Base-by-base conservation (phyloP, 2,113 vertebrate species). In the Suricata suricatta region DNA sequence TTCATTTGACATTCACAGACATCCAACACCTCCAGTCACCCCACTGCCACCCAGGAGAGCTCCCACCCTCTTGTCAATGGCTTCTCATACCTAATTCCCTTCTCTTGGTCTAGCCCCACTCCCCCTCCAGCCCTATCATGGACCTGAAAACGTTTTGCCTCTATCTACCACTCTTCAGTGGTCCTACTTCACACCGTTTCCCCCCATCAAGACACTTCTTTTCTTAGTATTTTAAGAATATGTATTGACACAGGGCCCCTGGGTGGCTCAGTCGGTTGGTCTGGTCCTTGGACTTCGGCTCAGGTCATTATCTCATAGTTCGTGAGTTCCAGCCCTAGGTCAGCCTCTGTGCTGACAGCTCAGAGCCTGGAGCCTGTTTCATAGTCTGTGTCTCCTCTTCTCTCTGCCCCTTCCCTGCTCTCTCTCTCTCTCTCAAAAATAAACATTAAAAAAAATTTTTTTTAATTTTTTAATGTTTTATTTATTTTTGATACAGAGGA, bases 81-180 rank as follows among this genome's bases (percentile, higher is more conserved):
- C 15, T 7, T 35, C 35, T 68, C 35, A 63, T 7, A 35, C 3
- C 44, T n/a, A 23, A 2, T 14, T 63, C 4, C 12, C 83, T 74
- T n/a, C 31, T n/a, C 27, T 5, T 2, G 0, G 1, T 16, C 50
- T 38, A 91, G 29, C 15, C 19, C 14, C 69, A n/a, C 31, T 29
- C 41, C 17, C 38, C 71, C 2, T 1, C 3, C 0, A 19, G 15
- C n/a, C 23, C 15, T 12, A 11, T 35, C 44, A 5, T 1, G 0
- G 44, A 27, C 41, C 13, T 33, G 15, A 57, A 33, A 17, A 14
- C 3, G 25, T 33, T 81, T 33, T 19, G 25, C 47, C 21, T 81
- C 38, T 33, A 29, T 5, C 23, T 25, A 7, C 23, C 5, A 7
- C 15, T 14, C 41, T 50, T 19, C 14, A 1, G 35, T 0, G 25